Evolutionary conservation across 2,113 vertebrate genomes (phyloP), one percentile per base, ranked within the genome.

Genomic region (Maccullochella peelii): DNA sequence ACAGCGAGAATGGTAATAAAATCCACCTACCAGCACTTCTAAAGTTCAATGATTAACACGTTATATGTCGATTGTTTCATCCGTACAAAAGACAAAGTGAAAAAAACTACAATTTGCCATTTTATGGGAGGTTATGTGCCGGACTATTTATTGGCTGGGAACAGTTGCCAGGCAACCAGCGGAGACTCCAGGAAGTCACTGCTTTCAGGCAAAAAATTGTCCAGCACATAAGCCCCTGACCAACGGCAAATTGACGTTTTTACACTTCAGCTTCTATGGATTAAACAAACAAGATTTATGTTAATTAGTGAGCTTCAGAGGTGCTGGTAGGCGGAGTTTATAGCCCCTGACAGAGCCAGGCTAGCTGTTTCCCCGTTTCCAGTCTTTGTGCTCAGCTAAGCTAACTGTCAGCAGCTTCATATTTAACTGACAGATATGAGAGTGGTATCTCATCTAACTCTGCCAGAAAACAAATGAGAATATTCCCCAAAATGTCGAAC

Each of bases 381-480:
- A 71, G 44, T 38, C 44, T 40, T 54, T 54, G 10, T 62, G 57
- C 57, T 61, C 70, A 79, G 33, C 55, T 62, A 71, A 36, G 55
- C 30, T 61, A 61, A 62, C 8, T 18, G 4, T 20, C 21, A 38
- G 42, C 47, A 25, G 54, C 38, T 69, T 59, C 9, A 44, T 33
- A 33, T 33, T 33, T 33, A 33, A 47, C 23, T 9, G 25, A 16
- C 59, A 7, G 30, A 49, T 4, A 59, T 23, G 38, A 70, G 20
- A 69, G 30, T 36, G 18, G 16, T 20, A 20, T 59, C 30, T 30
- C 16, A 50, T 68, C 44, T 2, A 49, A 27, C 44, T 69, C 25
- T 10, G 44, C 44, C 12, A 47, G 44, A 15, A 47, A 36, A 71
- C n/a, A 61, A 55, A 73, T 5, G 9, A 30, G 18, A 27, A 67